phyloP scores from a whole-genome alignment of 35 echinoderm and acorn worm genomes.

The Heliocidaris tuberculata region DNA sequence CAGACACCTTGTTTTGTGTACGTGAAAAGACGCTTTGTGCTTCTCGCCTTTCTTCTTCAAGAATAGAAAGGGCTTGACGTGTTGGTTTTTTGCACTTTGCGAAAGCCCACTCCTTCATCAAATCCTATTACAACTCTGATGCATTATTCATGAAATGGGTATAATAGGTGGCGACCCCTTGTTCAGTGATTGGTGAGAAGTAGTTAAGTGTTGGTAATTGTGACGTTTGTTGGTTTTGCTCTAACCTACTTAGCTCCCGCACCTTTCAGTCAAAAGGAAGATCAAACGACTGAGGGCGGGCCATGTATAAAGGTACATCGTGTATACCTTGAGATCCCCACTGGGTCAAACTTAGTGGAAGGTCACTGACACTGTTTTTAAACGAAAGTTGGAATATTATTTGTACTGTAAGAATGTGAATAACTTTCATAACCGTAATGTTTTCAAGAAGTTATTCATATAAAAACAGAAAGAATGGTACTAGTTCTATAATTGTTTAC shows the following conservation, averaged over 20 bases:
- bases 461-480: no score
- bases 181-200: constrained; percentile 43
- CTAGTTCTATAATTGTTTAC: no score
- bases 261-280: neutral
- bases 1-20: constrained; percentile 27
- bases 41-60: constrained; percentile 8
- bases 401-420: no score
- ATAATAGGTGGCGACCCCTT: constrained; percentile 35
- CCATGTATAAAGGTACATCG: neutral
- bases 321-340: neutral
- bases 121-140: constrained; percentile 36
- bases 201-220: constrained; percentile 37
- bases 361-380: no score
- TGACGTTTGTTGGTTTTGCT: constrained; percentile 36
- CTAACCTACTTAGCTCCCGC: neutral
- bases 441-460: no score
- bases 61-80: neutral
- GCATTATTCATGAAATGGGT: constrained; percentile 39
- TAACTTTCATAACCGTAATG: no score
- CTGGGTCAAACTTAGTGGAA: no score
- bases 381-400: no score
- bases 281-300: neutral
- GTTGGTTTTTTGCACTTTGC: constrained; percentile 29
- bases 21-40: neutral
- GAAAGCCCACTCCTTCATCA: neutral